These are phyloP conservation scores for Leptopilina myrica DNA, from an alignment of 2,888 invertebrate genomes.

Conservation along the genomic window DNA sequence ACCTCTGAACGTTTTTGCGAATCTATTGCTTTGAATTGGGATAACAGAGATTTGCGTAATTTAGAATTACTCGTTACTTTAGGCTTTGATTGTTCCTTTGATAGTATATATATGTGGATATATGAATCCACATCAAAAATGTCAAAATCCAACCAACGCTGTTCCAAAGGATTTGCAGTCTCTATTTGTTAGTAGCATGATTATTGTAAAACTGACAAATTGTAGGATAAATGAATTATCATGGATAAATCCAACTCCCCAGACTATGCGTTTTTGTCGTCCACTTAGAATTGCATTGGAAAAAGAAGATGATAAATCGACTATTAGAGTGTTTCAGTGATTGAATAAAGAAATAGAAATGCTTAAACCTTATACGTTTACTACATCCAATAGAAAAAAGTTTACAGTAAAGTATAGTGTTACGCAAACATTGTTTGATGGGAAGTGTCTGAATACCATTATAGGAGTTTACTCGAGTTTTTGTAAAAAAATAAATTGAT, in stretches of 20 bases:
- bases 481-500: no score
- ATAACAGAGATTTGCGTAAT: neutral
- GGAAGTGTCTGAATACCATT: conserved; percentile 37
- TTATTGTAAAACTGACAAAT: neutral
- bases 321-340: neutral
- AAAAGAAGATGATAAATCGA: conserved; percentile 21
- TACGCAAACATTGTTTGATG: conserved; percentile 33
- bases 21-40: neutral
- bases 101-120: no score
- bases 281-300: neutral
- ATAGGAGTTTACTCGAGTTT: no score
- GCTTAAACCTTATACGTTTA: neutral
- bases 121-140: conserved; percentile 12
- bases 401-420: neutral
- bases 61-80: conserved; percentile 5
- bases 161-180: neutral
- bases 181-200: conserved; percentile 7
- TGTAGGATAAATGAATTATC: neutral
- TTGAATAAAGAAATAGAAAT: conserved; percentile 19
- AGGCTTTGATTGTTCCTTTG: conserved; percentile 6
- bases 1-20: conserved; percentile 14
- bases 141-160: neutral
- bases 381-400: neutral
- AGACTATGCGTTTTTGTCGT: neutral
- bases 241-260: conserved; percentile 4